Conservation (phyloP, 2,888 invertebrate genomes). For the Venusia cambrica region DNA sequence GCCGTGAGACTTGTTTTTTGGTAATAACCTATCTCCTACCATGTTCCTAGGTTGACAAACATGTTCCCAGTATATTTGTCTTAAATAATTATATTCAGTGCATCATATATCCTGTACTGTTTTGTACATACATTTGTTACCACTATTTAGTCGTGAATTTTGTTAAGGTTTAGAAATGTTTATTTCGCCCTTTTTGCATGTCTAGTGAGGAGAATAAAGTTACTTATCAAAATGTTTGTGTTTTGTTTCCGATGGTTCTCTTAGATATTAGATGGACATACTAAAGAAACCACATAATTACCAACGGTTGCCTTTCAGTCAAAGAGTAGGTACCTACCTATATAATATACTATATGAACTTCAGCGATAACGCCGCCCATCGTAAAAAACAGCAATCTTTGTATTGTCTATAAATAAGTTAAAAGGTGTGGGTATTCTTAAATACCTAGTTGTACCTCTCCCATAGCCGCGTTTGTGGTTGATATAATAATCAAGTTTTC, state of each 20-base stretch:
- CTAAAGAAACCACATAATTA: slow-evolving; percentile 27
- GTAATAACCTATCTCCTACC: slow-evolving; percentile 56
- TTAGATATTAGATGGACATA: background rate
- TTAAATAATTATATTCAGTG: slow-evolving; percentile 14
- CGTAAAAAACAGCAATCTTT: too few relatives aligned
- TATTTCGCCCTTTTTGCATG: slow-evolving; percentile 69
- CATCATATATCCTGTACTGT: slow-evolving; percentile 25
- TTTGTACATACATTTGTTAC: slow-evolving; percentile 65
- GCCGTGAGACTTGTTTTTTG: too few relatives aligned
- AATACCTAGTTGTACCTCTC: too few relatives aligned
- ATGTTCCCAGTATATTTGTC: slow-evolving; percentile 29
- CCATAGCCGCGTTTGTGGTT: too few relatives aligned
- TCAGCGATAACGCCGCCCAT: too few relatives aligned
- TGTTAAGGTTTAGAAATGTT: slow-evolving; percentile 55
- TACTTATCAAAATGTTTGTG: slow-evolving; percentile 42
- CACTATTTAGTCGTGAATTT: slow-evolving; percentile 57
- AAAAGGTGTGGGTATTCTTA: too few relatives aligned
- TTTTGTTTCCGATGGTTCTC: slow-evolving; percentile 5
- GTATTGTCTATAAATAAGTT: too few relatives aligned
- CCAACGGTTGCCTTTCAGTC: too few relatives aligned
- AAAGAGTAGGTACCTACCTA: too few relatives aligned
- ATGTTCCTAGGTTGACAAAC: slow-evolving; percentile 50
- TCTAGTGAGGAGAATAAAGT: slow-evolving; percentile 76
- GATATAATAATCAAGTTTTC: too few relatives aligned
- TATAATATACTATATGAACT: too few relatives aligned